phyloP scores from a whole-genome alignment of 2,888 invertebrate species.

The Escarpia spicata region DNA sequence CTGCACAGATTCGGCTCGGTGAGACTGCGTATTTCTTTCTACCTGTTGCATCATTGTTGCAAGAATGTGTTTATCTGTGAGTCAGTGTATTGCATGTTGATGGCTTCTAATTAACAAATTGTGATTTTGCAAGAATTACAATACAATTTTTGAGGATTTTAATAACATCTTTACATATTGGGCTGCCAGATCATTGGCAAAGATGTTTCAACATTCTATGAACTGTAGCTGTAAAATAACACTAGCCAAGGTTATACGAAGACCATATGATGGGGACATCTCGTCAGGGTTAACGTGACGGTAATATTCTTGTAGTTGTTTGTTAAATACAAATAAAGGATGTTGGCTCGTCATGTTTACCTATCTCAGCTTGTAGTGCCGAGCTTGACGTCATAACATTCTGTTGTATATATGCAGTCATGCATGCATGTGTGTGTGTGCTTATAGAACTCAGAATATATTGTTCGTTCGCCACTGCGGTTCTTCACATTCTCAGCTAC shows the following conservation, averaged over 20 bases:
- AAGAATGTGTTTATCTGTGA: neutral
- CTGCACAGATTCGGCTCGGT: constrained; percentile 92
- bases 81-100: neutral
- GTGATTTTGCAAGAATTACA: neutral
- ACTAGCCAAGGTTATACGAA: neutral
- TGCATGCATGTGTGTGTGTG: neutral
- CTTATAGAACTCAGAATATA: neutral
- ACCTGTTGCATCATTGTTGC: neutral
- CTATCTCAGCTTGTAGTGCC: neutral
- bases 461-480: neutral
- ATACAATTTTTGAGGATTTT: neutral
- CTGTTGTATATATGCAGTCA: neutral
- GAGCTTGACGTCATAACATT: neutral
- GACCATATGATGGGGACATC: neutral
- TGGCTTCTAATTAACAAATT: neutral
- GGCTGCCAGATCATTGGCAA: neutral
- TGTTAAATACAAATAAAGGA: neutral
- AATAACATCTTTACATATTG: neutral
- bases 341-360: neutral
- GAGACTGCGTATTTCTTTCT: constrained; percentile 66
- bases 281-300: neutral
- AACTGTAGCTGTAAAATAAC: neutral
- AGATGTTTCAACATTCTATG: neutral
- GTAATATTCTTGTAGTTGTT: neutral
- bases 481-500: too few species aligned